These are phyloP conservation scores for Osedax fenrisi DNA, from an alignment of 2,888 invertebrate species.

Conservation along the genomic window DNA sequence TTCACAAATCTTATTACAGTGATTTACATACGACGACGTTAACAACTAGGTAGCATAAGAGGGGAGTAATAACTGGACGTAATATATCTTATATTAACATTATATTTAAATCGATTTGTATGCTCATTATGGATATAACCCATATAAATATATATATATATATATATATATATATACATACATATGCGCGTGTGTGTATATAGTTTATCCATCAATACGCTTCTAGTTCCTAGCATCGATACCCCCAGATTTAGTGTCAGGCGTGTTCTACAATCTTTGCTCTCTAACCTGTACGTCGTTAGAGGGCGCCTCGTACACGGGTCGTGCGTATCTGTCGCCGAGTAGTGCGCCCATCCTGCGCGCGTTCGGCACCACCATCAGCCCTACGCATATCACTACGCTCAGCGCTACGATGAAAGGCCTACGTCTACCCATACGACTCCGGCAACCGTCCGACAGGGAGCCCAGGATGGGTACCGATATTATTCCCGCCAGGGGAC, in stretches of 20 bases:
- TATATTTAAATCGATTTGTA: no score
- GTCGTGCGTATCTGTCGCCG: conserved; percentile 52
- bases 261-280: neutral
- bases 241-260: neutral
- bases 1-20: no score
- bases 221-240: neutral
- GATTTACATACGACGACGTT: no score
- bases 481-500: conserved; percentile 84
- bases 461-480: conserved; percentile 82
- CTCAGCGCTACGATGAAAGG: conserved; percentile 82
- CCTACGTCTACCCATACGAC: conserved; percentile 68
- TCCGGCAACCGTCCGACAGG: conserved; percentile 74
- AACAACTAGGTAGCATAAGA: no score
- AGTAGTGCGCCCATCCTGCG: conserved; percentile 69
- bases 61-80: no score
- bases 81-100: no score
- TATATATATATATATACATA: neutral
- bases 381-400: conserved; percentile 73
- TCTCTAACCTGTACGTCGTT: neutral
- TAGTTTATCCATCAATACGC: neutral
- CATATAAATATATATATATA: neutral
- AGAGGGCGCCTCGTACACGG: neutral
- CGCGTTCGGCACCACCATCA: conserved; percentile 81
- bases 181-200: neutral
- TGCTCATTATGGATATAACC: no score